Evolutionary conservation across 2,888 invertebrate genomes (phyloP), one percentile per base, ranked within the genome.

Genomic region (Scelioninae gen. 1): DNA sequence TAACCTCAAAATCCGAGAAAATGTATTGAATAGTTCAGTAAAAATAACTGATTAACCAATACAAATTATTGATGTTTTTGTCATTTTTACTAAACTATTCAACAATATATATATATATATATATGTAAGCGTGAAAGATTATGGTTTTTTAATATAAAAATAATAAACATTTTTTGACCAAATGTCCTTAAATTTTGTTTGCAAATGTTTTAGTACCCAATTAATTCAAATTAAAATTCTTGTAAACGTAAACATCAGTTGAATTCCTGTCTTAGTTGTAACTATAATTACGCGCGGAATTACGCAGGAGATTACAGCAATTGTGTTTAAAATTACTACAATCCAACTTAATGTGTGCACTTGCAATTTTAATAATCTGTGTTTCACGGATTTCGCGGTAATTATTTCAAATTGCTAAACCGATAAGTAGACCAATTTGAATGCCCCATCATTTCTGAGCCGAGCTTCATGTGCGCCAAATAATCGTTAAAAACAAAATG

Each of bases 311-410:
- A 45, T 45, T 45, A 15, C 45, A 15, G 45, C 15, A 15, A 45
- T 45, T 45, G 45, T 45, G 45, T 5, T n/a, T n/a, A 15, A 45
- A 45, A 45, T 45, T 13, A 45, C 45, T 45, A 45, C 10, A 45
- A 45, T 45, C 45, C 45, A 45, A 45, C 45, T 45, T 45, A 11
- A 45, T 45, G 45, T 45, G 15, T 45, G 10, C n/a, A 45, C 45
- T 45, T 45, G 45, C 45, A 15, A n/a, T n/a, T 45, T 45, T n/a
- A 45, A 45, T 45, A 13, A 38, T 45, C 45, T n/a, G 40, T 6
- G 9, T 38, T 10, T 34, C 8, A 7, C 34, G 8, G 34, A 34
- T 7, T 34, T 38, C 38, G 9, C 10, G 9, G 10, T 38, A 38
- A 38, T 38, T 38, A 38, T 38, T 38, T 38, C 10, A 38, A 38